Evolutionary conservation across 2,888 invertebrate species (phyloP), one percentile per base, ranked within the genome.

Genomic region (Hipparchia sbordonii): DNA sequence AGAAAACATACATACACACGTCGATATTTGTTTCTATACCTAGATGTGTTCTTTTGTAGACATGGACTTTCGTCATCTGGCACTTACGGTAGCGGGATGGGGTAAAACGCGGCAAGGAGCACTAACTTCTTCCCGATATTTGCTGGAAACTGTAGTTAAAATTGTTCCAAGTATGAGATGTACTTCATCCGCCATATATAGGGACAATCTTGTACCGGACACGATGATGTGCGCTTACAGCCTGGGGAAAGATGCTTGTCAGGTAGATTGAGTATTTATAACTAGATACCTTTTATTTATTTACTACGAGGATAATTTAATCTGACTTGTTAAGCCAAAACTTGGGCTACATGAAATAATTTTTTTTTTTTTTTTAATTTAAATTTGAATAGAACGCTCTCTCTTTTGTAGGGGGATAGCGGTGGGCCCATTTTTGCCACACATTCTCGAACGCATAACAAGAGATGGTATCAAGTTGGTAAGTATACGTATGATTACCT

Each of bases 371-470:
- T 23, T 23, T 23, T 23, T 23, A 0, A 0, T 23, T 39, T 39
- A 0, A 39, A 39, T 39, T 39, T 48, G 48, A 48, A 48, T 7
- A 23, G 48, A 48, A 48, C 3, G 8, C 48, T 6, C 0, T 48
- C 2, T 60, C 13, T 13, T 68, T 33, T 67, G 9, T 12, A 96
- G 95, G 96, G 96, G n/a, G 96, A 96, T 79, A 96, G 96, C 79
- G 96, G 96, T 5, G 96, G 96, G 2, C 96, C 96, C 0, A 84
- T 96, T 62, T 91, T 95, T 79, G 86, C 92, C 23, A 95, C 95
- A 1, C 87, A 92, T 77, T 61, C 78, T 23, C 80, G 81, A 68
- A 93, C 94, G 1, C 74, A 79, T 6, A 84, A 90, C 68, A 86
- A 82, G 73, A 94, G 92, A 80, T 95, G 94, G 89, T 95, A 95